A percentile compares a stretch with the other conserved stretches of the same genome.
Evolutionary conservation across 2,797 vertebrate genomes (phyloP).

Genomic region (Australoheros facetus): DNA sequence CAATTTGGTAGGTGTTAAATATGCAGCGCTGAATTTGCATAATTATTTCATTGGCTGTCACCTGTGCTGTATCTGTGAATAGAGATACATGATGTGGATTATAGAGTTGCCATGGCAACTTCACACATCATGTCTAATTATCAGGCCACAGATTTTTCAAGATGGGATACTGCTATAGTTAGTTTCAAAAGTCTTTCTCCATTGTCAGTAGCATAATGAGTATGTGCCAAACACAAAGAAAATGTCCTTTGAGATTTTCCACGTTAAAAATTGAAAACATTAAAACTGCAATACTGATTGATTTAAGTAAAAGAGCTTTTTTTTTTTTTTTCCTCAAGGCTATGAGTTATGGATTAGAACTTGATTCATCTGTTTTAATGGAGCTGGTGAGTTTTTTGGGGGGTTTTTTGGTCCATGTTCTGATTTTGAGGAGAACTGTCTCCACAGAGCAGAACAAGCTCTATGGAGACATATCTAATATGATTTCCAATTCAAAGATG

Average conservation of each 20-base stretch:
- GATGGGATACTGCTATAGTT: background rate
- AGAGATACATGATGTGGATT: conserved; percentile 34
- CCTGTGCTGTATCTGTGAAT: conserved; percentile 34
- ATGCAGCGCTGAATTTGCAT: conserved; percentile 60
- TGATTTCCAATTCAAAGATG: background rate
- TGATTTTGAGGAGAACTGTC: background rate
- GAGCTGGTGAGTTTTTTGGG: background rate
- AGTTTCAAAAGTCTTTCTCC: background rate
- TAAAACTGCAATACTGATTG: background rate
- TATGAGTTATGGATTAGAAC: background rate
- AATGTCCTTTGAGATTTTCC: conserved; percentile 1
- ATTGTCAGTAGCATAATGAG: conserved; percentile 10
- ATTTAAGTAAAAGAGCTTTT: background rate
- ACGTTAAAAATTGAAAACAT: background rate
- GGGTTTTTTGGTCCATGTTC: background rate
- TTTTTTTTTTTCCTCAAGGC: background rate
- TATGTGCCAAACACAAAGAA: conserved; percentile 4
- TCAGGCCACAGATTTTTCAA: conserved; percentile 18
- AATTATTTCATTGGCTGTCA: conserved; percentile 55
- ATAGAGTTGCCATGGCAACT: conserved; percentile 31
- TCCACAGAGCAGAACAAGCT: too few species aligned
- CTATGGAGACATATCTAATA: too few species aligned
- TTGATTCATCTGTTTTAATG: background rate
- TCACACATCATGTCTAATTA: conserved; percentile 26
- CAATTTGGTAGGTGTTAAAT: conserved; percentile 52